Base-by-base conservation (phyloP, 2,888 invertebrate species). In the Oxyteleia sp. region DNA sequence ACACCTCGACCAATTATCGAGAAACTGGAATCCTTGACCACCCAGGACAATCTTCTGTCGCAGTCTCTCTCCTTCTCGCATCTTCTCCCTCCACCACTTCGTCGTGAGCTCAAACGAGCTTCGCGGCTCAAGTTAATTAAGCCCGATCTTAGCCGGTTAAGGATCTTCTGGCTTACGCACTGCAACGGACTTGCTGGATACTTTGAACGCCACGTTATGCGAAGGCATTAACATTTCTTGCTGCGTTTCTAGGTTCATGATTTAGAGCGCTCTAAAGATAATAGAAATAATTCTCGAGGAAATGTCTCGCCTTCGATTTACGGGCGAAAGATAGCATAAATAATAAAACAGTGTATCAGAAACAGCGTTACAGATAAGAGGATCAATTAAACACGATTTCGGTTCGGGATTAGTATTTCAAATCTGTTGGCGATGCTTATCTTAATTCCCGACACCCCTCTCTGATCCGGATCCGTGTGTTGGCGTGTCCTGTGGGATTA, bases 1-100 rank as follows among this genome's bases (percentile, higher is more conserved):
- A 93, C 93, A 93, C 92, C 92, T 93, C 92, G 92, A 93, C 92
- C 93, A 93, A 93, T 93, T 93, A 93, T 93, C 82, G 92, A 92
- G 93, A 92, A 93, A 93, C 93, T 93, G 93, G 93, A 93, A 93
- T 93, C 91, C 88, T 87, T 90, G 91, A 88, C 90, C 91, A 91
- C 91, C 91, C 91, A 91, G 82, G 80, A 82, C 84, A 76, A 72
- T 72, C 75, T 63, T 64, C 38, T 72, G 59, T 78, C 80, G 74
- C 66, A 49, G 23, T 47, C 15, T 29, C 61, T n/a, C 32, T 47
- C 59, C 29, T 18, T 64, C 61, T 69, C 71, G 55, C 76, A 23
- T 53, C 78, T 49, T 11, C 51, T 55, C 47, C 68, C 64, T 66
- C 63, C 35, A 13, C 20, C 68, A 16, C 57, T 49, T 61, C 66